Evolutionary conservation across 2,113 vertebrate genomes (phyloP).

Genomic region (Albula goreensis): DNA sequence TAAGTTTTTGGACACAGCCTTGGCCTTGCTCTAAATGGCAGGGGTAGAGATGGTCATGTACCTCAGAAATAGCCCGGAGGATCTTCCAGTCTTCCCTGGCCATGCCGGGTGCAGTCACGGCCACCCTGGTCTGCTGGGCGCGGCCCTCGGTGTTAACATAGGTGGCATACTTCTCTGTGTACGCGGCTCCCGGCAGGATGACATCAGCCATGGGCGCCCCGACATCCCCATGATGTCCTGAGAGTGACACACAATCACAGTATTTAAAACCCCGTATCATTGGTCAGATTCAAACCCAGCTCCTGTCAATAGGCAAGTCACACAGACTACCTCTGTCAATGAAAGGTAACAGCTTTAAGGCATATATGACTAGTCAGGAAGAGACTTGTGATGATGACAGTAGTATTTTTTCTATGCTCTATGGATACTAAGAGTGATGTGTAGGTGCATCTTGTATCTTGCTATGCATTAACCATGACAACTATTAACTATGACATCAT

Average conservation of each 20-base stretch:
- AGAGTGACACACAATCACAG: conserved; percentile 3
- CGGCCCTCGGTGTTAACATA: conserved; percentile 95
- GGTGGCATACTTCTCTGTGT: conserved; percentile 90
- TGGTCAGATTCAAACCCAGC: not conserved
- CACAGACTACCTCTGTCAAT: too few species aligned
- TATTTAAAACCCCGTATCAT: not conserved
- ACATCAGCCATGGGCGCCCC: conserved; percentile 91
- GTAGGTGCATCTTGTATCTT: too few species aligned
- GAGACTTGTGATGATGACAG: too few species aligned
- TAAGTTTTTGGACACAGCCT: too few species aligned
- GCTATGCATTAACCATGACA: too few species aligned
- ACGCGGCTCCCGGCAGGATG: conserved; percentile 90
- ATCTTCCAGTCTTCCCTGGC: conserved; percentile 97
- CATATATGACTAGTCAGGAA: too few species aligned
- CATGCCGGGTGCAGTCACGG: conserved; percentile 88
- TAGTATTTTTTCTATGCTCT: too few species aligned
- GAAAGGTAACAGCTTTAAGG: too few species aligned
- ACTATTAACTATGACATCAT: too few species aligned
- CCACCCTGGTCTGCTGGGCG: conserved; percentile 87
- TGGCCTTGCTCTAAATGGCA: not conserved
- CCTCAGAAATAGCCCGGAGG: conserved; percentile 92
- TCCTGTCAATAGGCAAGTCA: too few species aligned
- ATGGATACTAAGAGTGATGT: too few species aligned
- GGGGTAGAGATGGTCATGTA: conserved; percentile 42
- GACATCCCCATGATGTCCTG: conserved; percentile 93